Conservation (phyloP, 1,140 invertebrate genomes). For the Pogonognathellus flavescens region DNA sequence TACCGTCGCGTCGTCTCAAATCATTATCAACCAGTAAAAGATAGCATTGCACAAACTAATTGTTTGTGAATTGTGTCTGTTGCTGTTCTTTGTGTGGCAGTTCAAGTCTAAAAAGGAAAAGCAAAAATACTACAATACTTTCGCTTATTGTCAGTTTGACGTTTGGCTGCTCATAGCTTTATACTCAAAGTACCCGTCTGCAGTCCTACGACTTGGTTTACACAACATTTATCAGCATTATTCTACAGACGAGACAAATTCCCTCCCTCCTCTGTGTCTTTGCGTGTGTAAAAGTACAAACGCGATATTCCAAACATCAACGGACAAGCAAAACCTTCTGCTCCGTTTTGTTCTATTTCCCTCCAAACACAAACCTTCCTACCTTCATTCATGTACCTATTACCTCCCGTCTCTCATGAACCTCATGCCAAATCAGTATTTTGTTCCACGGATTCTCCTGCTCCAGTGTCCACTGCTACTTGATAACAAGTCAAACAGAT, state of each 20-base stretch:
- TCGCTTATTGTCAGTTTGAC: background rate
- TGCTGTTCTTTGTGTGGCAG: too few species aligned
- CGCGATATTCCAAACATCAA: background rate
- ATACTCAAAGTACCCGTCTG: background rate
- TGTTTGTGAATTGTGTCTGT: too few species aligned
- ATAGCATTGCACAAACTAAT: too few species aligned
- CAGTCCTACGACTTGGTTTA: too few species aligned
- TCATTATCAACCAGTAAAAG: too few species aligned
- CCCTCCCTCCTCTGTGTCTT: background rate
- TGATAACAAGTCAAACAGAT: too few species aligned
- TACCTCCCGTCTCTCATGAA: background rate
- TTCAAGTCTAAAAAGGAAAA: background rate
- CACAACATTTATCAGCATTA: background rate
- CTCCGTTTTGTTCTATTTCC: background rate
- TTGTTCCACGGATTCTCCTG: background rate
- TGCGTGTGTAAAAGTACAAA: background rate
- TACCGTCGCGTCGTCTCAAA: too few species aligned
- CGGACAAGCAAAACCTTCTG: conserved; percentile 16
- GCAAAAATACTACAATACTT: background rate
- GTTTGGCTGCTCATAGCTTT: background rate
- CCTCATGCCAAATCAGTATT: conserved; percentile 15
- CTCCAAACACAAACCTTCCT: background rate
- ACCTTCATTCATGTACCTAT: background rate
- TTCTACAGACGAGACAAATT: conserved; percentile 19
- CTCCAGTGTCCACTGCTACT: too few species aligned